A percentile compares a stretch with the other conserved stretches of the same genome.
These are phyloP conservation scores for Ochlodes sylvanus DNA, from an alignment of 2,888 invertebrate species.

Conservation along the genomic window DNA sequence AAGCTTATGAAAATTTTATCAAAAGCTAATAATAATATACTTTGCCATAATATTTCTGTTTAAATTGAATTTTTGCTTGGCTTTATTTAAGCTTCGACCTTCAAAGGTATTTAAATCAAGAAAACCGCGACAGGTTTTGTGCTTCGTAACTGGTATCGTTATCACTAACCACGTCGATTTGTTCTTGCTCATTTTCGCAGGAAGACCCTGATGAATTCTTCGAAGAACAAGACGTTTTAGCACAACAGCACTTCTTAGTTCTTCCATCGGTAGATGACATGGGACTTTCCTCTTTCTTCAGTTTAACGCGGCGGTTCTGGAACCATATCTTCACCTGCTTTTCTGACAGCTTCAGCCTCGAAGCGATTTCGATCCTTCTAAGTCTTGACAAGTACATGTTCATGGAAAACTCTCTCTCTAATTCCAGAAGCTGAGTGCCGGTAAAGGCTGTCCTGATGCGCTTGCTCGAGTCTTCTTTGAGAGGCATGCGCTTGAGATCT, in stretches of 20 bases:
- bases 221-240: constrained; percentile 63
- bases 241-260: constrained; percentile 71
- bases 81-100: constrained; percentile 11
- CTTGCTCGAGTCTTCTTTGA: constrained; percentile 90
- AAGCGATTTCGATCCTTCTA: constrained; percentile 96
- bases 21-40: constrained; percentile 7
- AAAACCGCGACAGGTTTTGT: constrained; percentile 67
- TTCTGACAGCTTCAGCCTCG: constrained; percentile 93
- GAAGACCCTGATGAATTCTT: constrained; percentile 56
- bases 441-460: constrained; percentile 97
- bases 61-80: constrained; percentile 8
- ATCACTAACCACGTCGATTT: constrained; percentile 79
- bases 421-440: constrained; percentile 93
- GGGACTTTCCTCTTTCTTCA: constrained; percentile 94
- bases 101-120: constrained; percentile 48
- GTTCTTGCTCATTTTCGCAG: constrained; percentile 73
- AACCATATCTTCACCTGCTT: constrained; percentile 99
- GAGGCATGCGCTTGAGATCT: constrained; percentile 74
- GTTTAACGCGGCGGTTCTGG: constrained; percentile 96
- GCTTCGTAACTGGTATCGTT: constrained; percentile 65
- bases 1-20: constrained; percentile 13
- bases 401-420: constrained; percentile 94
- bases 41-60: constrained; percentile 14
- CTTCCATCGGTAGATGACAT: constrained; percentile 57
- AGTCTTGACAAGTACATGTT: constrained; percentile 96